Conservation (phyloP, 2,797 vertebrate species). For the Fringilla coelebs region DNA sequence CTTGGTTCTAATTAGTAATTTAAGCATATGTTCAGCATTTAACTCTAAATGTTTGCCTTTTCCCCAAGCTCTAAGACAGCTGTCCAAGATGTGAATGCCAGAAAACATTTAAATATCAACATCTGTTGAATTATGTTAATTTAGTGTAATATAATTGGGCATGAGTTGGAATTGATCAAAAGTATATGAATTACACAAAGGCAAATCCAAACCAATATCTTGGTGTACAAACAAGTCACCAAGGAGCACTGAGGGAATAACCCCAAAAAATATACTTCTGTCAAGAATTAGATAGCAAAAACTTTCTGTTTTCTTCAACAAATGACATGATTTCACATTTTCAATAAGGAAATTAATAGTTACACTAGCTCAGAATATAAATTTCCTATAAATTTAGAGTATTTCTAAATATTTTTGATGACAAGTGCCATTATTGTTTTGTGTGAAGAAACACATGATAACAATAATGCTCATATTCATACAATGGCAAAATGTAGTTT, state of each 20-base stretch:
- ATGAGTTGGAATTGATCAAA: slow-evolving; percentile 80
- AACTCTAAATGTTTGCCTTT: slow-evolving; percentile 86
- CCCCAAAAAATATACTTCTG: slow-evolving; percentile 31
- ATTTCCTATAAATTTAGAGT: background rate
- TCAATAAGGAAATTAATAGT: background rate
- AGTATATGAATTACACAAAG: slow-evolving; percentile 77
- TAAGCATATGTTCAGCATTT: slow-evolving; percentile 88
- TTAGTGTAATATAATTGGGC: slow-evolving; percentile 83
- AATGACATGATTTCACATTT: background rate
- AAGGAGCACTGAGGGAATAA: slow-evolving; percentile 21
- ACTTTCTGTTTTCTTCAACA: background rate
- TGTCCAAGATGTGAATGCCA: slow-evolving; percentile 83
- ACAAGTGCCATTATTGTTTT: background rate
- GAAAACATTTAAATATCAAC: slow-evolving; percentile 87
- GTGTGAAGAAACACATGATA: background rate
- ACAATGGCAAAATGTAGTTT: background rate
- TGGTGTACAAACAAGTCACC: slow-evolving; percentile 65
- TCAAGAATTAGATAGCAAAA: slow-evolving; percentile 30
- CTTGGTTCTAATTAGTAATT: slow-evolving; percentile 85
- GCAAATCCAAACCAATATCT: slow-evolving; percentile 70
- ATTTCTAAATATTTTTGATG: background rate
- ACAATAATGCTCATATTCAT: background rate
- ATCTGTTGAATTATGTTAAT: slow-evolving; percentile 88
- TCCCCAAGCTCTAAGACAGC: slow-evolving; percentile 84
- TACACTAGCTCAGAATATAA: background rate